A percentile compares a stretch with the other conserved stretches of the same genome.
Conservation (phyloP, 2,888 invertebrate species). For the Drosophila prolongata region DNA sequence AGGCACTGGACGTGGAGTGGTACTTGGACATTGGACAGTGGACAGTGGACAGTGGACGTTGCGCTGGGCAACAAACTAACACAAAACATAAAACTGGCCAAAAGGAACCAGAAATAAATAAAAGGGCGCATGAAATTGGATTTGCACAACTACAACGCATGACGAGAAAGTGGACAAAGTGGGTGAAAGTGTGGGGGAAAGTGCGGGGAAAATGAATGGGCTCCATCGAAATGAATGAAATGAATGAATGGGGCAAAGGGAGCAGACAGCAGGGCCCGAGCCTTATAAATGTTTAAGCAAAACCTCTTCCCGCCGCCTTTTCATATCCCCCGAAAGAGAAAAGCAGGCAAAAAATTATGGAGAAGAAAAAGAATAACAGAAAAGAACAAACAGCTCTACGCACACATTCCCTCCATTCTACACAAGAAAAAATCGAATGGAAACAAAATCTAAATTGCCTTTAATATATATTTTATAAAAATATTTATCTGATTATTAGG, state of each 20-base stretch:
- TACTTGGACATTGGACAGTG: conserved; percentile 30
- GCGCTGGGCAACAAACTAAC: conserved; percentile 43
- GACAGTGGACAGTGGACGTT: conserved; percentile 35
- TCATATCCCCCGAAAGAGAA: conserved; percentile 3
- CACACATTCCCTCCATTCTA: neutral
- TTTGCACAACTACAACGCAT: conserved; percentile 56
- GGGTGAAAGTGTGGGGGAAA: neutral
- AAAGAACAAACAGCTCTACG: conserved; percentile 1
- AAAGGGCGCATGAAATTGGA: conserved; percentile 58
- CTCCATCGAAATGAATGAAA: conserved; percentile 39
- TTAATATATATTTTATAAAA: too few relatives aligned
- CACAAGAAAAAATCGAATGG: conserved; percentile 8
- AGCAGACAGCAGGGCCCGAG: conserved; percentile 13
- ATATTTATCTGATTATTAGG: too few relatives aligned
- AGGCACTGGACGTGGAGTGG: conserved; percentile 31
- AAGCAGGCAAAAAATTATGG: conserved; percentile 9
- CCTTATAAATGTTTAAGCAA: conserved; percentile 49
- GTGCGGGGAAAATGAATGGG: conserved; percentile 37
- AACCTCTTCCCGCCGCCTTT: conserved; percentile 5
- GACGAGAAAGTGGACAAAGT: conserved; percentile 21
- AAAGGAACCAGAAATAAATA: conserved; percentile 33
- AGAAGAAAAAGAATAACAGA: conserved; percentile 22
- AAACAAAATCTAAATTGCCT: too few relatives aligned
- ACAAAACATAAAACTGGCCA: conserved; percentile 24
- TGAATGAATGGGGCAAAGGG: conserved; percentile 44